phyloP scores from a whole-genome alignment of 1,140 invertebrate genomes.

The Orchestia grillus region DNA sequence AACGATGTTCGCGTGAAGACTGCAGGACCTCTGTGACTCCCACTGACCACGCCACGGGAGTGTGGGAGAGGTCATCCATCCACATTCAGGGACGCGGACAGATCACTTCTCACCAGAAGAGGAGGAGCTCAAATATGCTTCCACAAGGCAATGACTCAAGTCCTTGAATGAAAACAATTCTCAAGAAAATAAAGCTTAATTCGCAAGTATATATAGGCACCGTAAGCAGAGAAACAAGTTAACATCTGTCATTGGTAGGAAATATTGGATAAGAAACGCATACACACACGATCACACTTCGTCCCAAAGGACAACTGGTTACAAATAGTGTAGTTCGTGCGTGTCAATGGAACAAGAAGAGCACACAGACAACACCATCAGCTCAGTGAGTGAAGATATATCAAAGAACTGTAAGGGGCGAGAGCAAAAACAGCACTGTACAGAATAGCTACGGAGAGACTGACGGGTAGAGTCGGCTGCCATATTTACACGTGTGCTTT shows the following conservation, averaged over 20 bases:
- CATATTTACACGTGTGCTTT: not conserved
- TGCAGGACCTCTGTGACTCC: not conserved
- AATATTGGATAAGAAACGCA: not conserved
- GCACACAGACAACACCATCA: not conserved
- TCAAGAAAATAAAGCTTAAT: not conserved
- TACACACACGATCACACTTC: not conserved
- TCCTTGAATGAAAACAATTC: not conserved
- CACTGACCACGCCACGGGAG: not conserved
- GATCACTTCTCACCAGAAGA: not conserved
- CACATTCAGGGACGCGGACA: not conserved
- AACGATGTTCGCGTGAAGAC: not conserved
- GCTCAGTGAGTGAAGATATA: not conserved
- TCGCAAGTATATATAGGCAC: not conserved
- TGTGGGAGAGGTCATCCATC: not conserved
- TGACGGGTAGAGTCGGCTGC: not conserved
- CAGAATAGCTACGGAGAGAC: not conserved
- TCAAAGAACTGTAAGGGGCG: not conserved
- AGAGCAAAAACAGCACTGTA: not conserved
- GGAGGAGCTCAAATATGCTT: not conserved
- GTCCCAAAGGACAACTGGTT: not conserved
- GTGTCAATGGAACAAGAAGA: not conserved
- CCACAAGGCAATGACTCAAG: not conserved
- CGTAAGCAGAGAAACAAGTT: not conserved
- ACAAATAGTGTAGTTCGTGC: not conserved
- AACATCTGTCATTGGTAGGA: not conserved